A percentile compares a stretch with the other conserved stretches of the same genome.
phyloP scores from a whole-genome alignment of 2,888 invertebrate species.

The Drosophila incognita region DNA sequence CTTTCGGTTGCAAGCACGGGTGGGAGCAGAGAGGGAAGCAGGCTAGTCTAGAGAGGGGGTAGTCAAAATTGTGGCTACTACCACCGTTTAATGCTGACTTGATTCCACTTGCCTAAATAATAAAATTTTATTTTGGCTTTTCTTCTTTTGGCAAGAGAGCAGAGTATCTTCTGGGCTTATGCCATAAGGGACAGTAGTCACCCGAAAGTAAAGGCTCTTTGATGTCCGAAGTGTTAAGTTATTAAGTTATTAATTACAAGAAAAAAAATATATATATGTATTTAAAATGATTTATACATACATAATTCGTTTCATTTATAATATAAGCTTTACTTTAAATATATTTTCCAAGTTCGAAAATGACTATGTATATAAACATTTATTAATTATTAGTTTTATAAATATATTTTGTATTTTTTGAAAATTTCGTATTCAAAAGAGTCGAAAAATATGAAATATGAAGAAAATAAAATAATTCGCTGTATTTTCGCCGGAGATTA shows the following conservation, averaged over 20 bases:
- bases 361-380: background rate
- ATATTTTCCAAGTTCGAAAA: background rate
- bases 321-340: background rate
- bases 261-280: background rate
- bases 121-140: conserved; percentile 18
- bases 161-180: conserved; percentile 1
- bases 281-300: background rate
- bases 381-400: background rate
- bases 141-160: conserved; percentile 3
- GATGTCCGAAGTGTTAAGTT: background rate
- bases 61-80: conserved; percentile 14
- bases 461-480: background rate
- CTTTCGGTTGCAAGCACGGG: background rate
- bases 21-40: conserved; percentile 1
- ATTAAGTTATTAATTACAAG: background rate
- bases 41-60: background rate
- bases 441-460: background rate
- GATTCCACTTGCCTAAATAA: conserved; percentile 67
- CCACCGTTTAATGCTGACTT: conserved; percentile 71
- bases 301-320: background rate
- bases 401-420: rapidly evolving
- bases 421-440: no score
- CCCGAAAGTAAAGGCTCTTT: background rate
- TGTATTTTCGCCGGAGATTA: background rate
- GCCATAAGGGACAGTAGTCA: background rate